Conservation (phyloP, 2,113 vertebrate genomes). For the Campylomormyrus tamandua region DNA sequence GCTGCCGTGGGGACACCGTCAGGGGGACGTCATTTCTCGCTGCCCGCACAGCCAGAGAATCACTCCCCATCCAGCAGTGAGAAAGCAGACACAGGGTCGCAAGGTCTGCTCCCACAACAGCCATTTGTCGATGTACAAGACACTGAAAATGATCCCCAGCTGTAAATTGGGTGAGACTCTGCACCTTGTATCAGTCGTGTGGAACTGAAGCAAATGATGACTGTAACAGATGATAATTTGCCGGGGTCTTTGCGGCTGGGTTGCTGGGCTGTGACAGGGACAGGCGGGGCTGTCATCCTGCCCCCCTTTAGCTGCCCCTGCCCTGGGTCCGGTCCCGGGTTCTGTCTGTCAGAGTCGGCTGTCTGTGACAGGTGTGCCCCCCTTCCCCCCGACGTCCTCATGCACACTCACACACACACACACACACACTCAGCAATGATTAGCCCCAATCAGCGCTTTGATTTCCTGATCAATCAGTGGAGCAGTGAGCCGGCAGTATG, state of each 20-base stretch:
- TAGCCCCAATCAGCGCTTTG: conserved; percentile 38
- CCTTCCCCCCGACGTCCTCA: neutral
- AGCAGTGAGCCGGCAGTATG: conserved; percentile 32
- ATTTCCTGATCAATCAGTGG: conserved; percentile 44
- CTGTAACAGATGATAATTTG: neutral
- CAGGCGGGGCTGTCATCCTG: conserved; percentile 4
- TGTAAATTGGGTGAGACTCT: neutral
- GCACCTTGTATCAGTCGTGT: conserved; percentile 7
- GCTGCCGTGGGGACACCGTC: conserved; percentile 23
- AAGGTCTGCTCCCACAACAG: neutral
- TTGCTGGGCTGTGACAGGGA: conserved; percentile 19
- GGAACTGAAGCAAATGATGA: conserved; percentile 19
- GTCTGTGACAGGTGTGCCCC: neutral
- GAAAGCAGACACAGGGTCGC: neutral
- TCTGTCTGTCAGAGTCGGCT: neutral
- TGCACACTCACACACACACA: neutral
- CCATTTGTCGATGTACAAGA: neutral
- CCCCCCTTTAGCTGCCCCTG: neutral
- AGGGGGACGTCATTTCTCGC: conserved; percentile 8
- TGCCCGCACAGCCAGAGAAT: conserved; percentile 23
- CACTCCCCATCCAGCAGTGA: conserved; percentile 8
- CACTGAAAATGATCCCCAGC: neutral
- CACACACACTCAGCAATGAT: conserved; percentile 17
- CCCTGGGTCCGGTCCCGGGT: neutral
- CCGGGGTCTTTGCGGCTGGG: neutral